Conservation (phyloP, 2,888 invertebrate species). For the Antheraea yamamai region DNA sequence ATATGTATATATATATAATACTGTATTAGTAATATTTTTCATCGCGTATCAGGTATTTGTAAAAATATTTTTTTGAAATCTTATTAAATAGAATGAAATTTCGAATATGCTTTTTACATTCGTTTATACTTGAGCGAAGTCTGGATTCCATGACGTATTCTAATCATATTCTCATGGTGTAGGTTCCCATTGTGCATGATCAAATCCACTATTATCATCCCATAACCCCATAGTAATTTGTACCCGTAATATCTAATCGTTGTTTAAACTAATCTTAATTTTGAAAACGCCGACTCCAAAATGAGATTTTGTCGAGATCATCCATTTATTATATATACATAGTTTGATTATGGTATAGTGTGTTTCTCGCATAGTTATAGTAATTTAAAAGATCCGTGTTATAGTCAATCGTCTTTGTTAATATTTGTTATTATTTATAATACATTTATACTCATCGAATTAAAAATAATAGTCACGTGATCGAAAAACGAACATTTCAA, state of each 20-base stretch:
- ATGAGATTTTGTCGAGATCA: constrained; percentile 16
- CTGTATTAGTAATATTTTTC: neutral
- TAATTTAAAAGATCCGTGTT: neutral
- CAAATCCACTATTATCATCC: constrained; percentile 47
- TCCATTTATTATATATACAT: neutral
- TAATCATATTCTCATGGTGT: neutral
- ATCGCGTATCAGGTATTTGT: neutral
- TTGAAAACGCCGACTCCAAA: constrained; percentile 29
- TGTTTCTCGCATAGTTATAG: neutral
- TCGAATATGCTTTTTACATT: neutral
- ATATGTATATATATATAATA: no score
- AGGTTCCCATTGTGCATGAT: constrained; percentile 55
- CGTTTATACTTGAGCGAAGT: constrained; percentile 14
- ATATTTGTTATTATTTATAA: neutral
- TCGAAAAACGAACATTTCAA: no score
- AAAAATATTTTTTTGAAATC: neutral
- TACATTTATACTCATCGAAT: neutral
- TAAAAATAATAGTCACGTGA: neutral
- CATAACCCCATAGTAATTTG: constrained; percentile 54
- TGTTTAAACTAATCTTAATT: constrained; percentile 36
- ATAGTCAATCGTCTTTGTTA: neutral
- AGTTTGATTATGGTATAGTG: no score
- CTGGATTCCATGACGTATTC: neutral
- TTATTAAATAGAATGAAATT: neutral
- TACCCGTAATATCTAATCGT: constrained; percentile 50